These are phyloP conservation scores for Acridotheres tristis DNA, from an alignment of 2,797 vertebrate genomes.

Conservation along the genomic window DNA sequence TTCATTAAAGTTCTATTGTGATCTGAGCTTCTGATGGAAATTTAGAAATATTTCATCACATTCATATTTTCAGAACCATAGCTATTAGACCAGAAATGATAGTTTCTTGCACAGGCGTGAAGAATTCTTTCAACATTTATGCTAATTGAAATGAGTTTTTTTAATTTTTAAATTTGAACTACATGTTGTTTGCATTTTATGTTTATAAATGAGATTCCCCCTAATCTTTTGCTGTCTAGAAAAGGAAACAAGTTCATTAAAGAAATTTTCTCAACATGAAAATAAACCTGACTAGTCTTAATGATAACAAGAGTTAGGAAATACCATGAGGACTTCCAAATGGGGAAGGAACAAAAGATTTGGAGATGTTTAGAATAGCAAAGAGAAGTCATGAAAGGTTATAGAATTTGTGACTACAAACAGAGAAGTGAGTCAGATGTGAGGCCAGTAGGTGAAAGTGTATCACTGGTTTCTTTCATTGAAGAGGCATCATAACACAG, in stretches of 20 bases:
- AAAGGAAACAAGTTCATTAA: background rate
- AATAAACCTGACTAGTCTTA: background rate
- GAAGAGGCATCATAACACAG: background rate
- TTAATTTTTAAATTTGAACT: background rate
- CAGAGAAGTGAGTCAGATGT: background rate
- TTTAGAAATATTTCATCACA: constrained; percentile 21
- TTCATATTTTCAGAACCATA: background rate
- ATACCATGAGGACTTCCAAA: background rate
- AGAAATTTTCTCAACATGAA: background rate
- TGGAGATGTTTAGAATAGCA: background rate
- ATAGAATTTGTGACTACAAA: background rate
- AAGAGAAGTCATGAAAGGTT: background rate
- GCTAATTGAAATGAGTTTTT: background rate
- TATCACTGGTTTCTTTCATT: background rate
- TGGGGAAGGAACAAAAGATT: background rate
- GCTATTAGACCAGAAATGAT: background rate
- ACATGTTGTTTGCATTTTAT: background rate
- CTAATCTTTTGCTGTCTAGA: background rate
- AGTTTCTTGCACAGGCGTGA: background rate
- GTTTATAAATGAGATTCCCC: background rate
- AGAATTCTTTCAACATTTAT: background rate
- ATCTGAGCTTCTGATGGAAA: constrained; percentile 20
- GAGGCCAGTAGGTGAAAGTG: background rate
- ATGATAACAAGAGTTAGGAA: background rate
- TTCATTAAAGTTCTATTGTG: constrained; percentile 44